Base-by-base conservation (phyloP, 2,888 invertebrate genomes). In the Troides helena region DNA sequence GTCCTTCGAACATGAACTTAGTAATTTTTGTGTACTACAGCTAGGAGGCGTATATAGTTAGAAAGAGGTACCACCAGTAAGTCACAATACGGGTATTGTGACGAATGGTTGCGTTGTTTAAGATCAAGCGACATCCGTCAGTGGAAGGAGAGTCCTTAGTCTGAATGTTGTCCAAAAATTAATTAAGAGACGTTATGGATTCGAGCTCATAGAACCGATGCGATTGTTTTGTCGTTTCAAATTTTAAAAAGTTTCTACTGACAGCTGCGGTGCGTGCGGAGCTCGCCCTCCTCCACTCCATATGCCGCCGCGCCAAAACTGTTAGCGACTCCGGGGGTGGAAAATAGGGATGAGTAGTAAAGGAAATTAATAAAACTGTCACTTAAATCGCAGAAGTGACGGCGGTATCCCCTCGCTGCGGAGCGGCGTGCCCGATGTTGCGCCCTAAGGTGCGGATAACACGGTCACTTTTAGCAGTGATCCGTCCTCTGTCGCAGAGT, bases 361-460 rank as follows among this genome's bases (percentile, higher is more conserved):
- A 93, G 93, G 93, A 95, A 95, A 95, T 95, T 95, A 95, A 95
- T 95, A 95, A 95, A 95, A 94, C 94, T 95, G 95, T 95, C 95
- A 95, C 94, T 95, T 94, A 93, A 94, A 93, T 92, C 85, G 86
- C 87, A 89, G 82, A 87, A 89, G 87, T 89, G 90, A 88, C 87
- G 82, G 84, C 79, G 79, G 80, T 81, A 79, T 77, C 85, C 89
- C 90, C 87, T 91, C 86, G 86, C 80, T 78, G 69, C 62, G 69
- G 58, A 68, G 71, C 67, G 62, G 67, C 67, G 71, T 79, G 77
- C 77, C 80, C 82, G 73, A 86, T 81, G 83, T 73, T 85, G 78
- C 79, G 77, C 81, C 85, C 82, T 88, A 81, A 46, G 62, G 30
- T 75, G 67, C 18, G 62, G 72, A 69, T 69, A 68, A 74, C 74